Base-by-base conservation (phyloP, 1,140 invertebrate species). In the Drosophila arawakana region DNA sequence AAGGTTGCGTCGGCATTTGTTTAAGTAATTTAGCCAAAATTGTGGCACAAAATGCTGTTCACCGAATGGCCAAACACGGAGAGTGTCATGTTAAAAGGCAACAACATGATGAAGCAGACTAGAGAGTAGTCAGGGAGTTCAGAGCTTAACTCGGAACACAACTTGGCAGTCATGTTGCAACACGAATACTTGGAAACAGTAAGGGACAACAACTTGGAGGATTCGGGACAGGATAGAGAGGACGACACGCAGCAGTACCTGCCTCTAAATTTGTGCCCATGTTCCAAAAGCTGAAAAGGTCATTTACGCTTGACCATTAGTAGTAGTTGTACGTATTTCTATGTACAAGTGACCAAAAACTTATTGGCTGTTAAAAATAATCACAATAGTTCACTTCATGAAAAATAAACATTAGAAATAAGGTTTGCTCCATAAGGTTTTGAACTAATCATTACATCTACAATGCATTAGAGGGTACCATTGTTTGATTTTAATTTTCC, bases 351-450 rank as follows among this genome's bases (percentile, higher is more conserved):
- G 61, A 74, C 73, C 50, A 49, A 71, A 62, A 71, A 63, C 68
- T 78, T 73, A 83, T 83, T 83, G 80, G 81, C 80, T 83, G 68
- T 83, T 83, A 76, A 85, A 85, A 85, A 86, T 85, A 86, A 85
- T 86, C 81, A 86, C 71, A 81, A 85, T 85, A 85, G 81, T 81
- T 86, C 81, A 46, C 34, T 41, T 55, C 18, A 47, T 35, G 37
- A 35, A 63, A 55, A 47, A 18, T 62, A 37, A 30, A 30, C 25
- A 21, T 5, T 46, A 3, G 8, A 6, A 47, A 15, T 13, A 15
- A n/a, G 18, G 39, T 59, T 25, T 62, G 58, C 25, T 61, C 10
- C 18, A 25, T 49, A 39, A 18, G 49, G 49, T 13, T 39, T 5
- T 37, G 39, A 70, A 63, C 43, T 47, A 73, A 58, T 50, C 57